Evolutionary conservation across 2,113 vertebrate genomes (phyloP).

Genomic region (Stercorarius parasiticus): DNA sequence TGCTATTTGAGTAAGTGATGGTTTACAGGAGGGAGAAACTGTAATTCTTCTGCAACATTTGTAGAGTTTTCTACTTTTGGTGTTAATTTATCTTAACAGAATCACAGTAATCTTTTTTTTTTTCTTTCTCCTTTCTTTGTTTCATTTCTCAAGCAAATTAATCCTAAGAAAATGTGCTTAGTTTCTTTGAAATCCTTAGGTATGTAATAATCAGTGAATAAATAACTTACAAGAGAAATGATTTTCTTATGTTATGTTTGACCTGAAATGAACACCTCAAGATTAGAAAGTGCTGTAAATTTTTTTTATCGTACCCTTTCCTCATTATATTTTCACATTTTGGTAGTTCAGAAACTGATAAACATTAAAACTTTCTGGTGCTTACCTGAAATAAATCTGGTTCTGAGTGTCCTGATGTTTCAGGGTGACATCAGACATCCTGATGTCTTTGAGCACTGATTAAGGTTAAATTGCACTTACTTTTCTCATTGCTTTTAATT

Average conservation of each 20-base stretch:
- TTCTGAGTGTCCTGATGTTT: not conserved
- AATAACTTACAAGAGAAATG: not conserved
- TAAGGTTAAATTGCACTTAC: constrained; percentile 57
- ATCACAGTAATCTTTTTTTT: not conserved
- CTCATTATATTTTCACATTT: not conserved
- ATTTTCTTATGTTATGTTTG: not conserved
- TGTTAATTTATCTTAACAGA: not conserved
- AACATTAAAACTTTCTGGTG: not conserved
- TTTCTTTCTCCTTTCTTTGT: not conserved
- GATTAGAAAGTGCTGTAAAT: not conserved
- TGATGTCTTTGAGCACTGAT: constrained; percentile 32
- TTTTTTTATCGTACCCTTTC: not conserved
- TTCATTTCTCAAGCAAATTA: not conserved
- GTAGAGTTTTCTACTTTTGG: not conserved
- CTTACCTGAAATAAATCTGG: not conserved
- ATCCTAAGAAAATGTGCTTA: not conserved
- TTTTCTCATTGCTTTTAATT: constrained; percentile 47
- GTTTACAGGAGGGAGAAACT: not conserved
- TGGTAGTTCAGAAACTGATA: not conserved
- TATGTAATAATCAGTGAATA: not conserved
- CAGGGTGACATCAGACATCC: constrained; percentile 26
- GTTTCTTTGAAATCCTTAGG: not conserved
- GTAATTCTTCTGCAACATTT: not conserved
- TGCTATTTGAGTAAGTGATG: not conserved
- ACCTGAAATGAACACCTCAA: not conserved